Conservation (phyloP, 2,797 vertebrate genomes). For the Smutsia temminckii region DNA sequence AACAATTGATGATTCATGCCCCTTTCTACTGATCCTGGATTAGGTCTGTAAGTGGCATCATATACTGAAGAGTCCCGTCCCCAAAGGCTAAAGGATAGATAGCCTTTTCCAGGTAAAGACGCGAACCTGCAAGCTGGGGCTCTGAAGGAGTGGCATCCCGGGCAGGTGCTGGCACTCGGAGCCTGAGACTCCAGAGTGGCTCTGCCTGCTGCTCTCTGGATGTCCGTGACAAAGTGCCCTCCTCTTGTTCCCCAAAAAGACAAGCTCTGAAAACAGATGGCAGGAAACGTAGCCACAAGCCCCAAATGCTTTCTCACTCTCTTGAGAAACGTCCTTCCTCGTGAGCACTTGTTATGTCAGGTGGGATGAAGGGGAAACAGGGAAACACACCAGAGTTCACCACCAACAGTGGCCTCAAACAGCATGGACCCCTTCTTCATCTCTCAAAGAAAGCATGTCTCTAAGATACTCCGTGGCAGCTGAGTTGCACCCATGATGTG, state of each 20-base stretch:
- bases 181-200: fast-evolving
- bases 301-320: not conserved
- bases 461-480: not conserved
- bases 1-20: not conserved
- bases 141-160: not conserved
- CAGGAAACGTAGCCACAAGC: not conserved
- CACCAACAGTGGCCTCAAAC: not conserved
- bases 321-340: not conserved
- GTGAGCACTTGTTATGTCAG: not conserved
- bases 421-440: not conserved
- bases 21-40: not conserved
- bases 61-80: not conserved
- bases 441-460: not conserved
- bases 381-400: not conserved
- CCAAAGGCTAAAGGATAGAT: not conserved
- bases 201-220: not conserved
- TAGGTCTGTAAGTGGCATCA: not conserved
- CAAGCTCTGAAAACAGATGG: not conserved
- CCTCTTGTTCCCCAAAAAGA: not conserved
- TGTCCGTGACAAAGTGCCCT: not conserved
- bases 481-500: not conserved
- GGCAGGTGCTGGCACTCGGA: fast-evolving
- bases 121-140: not conserved
- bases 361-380: not conserved
- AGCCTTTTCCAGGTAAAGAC: not conserved